Percentiles rank a stretch among this genome's conserved stretches.
These are phyloP conservation scores for Lypha dubia DNA, from an alignment of 2,888 invertebrate species.

Conservation along the genomic window DNA sequence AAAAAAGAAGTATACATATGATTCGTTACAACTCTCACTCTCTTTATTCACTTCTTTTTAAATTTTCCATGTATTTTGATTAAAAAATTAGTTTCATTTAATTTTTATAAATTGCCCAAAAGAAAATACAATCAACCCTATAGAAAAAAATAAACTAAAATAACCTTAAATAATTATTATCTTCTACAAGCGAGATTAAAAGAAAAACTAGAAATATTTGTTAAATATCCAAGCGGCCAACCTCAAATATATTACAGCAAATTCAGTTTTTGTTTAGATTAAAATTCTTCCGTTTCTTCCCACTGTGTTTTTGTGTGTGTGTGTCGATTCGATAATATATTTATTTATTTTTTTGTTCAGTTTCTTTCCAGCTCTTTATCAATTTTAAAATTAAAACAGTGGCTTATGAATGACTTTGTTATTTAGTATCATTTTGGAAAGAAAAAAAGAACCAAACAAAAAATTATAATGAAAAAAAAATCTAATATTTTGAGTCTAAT, in stretches of 20 bases:
- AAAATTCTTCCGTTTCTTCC: constrained; percentile 65
- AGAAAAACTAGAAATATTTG: not conserved
- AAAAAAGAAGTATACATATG: no score
- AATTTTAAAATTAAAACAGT: constrained; percentile 38
- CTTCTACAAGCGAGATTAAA: constrained; percentile 24
- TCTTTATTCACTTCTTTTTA: constrained; percentile 7
- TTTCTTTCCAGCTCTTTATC: constrained; percentile 19
- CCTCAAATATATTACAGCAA: constrained; percentile 44
- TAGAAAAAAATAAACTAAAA: not conserved
- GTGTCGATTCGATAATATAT: constrained; percentile 23
- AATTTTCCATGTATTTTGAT: no score
- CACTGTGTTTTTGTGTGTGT: constrained; percentile 52
- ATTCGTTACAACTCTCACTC: not conserved
- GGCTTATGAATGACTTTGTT: constrained; percentile 66
- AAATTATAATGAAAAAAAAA: constrained; percentile 20
- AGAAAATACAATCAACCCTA: constrained; percentile 5
- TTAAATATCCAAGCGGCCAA: constrained; percentile 33
- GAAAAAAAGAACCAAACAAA: not conserved
- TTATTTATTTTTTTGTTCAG: no score
- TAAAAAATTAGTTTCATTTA: constrained; percentile 64
- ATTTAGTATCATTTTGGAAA: constrained; percentile 42
- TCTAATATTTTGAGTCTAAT: constrained; percentile 68
- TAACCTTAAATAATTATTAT: constrained; percentile 38
- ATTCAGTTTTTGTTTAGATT: constrained; percentile 11
- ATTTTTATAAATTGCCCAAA: constrained; percentile 40